phyloP scores from a whole-genome alignment of 2,888 invertebrate genomes.

The Agrotis segetum region DNA sequence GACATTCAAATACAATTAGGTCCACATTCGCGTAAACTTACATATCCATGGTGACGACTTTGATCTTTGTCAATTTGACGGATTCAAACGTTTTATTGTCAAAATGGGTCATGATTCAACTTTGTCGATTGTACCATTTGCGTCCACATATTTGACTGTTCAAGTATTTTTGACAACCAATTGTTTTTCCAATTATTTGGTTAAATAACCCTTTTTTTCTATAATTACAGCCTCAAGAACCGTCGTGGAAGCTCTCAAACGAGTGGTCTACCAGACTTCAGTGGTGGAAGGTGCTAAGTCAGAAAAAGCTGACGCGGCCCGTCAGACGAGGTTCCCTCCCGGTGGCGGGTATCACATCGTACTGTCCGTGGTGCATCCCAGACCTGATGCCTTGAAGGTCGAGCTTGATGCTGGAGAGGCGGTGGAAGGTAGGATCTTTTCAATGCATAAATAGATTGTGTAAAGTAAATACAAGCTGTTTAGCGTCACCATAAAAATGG shows the following conservation, averaged over 20 bases:
- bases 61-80: no score
- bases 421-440: slow-evolving; percentile 90
- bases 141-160: no score
- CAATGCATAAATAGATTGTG: no score
- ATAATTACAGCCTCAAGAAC: slow-evolving; percentile 84
- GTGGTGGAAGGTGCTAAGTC: slow-evolving; percentile 81
- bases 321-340: slow-evolving; percentile 82
- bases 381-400: slow-evolving; percentile 93
- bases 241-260: slow-evolving; percentile 87
- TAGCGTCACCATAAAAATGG: no score
- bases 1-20: no score
- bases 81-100: no score
- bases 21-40: no score
- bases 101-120: no score
- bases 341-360: slow-evolving; percentile 90
- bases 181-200: not conserved
- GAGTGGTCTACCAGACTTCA: slow-evolving; percentile 89
- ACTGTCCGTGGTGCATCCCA: slow-evolving; percentile 95
- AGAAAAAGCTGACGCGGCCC: slow-evolving; percentile 77
- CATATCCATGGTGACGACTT: no score
- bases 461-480: no score
- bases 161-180: no score
- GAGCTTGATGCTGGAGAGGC: slow-evolving; percentile 93
- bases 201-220: not conserved
- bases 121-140: no score